A percentile compares a stretch with the other conserved stretches of the same genome.
phyloP scores from a whole-genome alignment of 1,140 invertebrate genomes.

The Linepithema humile region DNA sequence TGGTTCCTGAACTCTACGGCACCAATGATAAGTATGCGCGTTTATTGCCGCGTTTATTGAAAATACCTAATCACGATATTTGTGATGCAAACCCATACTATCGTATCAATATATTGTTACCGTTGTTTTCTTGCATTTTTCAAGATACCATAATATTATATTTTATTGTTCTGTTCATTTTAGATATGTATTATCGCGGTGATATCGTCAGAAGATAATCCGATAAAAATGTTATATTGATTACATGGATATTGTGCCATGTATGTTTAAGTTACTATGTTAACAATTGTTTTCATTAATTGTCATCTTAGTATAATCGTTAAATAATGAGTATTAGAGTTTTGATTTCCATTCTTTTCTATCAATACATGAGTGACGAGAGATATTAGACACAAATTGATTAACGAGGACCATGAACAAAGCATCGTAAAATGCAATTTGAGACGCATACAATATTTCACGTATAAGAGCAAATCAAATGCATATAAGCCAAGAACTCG shows the following conservation, averaged over 20 bases:
- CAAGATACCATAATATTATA: neutral
- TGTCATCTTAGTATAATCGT: neutral
- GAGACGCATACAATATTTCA: neutral
- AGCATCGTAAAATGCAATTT: neutral
- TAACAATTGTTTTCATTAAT: neutral
- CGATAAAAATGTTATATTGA: neutral
- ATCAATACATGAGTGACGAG: neutral
- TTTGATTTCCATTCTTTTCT: neutral
- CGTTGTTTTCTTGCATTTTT: slow-evolving; percentile 15
- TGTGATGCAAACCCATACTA: neutral
- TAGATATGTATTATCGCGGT: neutral
- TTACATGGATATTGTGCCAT: neutral
- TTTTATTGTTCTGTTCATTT: slow-evolving; percentile 11
- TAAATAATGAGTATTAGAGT: slow-evolving; percentile 17
- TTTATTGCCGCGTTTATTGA: slow-evolving; percentile 16
- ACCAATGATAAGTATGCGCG: slow-evolving; percentile 8
- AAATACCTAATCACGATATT: neutral
- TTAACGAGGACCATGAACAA: neutral
- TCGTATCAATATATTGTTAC: slow-evolving; percentile 22
- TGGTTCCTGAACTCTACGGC: slow-evolving; percentile 55
- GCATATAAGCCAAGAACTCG: neutral
- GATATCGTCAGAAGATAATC: neutral
- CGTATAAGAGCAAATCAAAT: slow-evolving; percentile 1
- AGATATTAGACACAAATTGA: neutral
- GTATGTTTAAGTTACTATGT: neutral